These are phyloP conservation scores for Paedocypris sp. DNA, from an alignment of 2,113 vertebrate genomes.

Conservation along the genomic window DNA sequence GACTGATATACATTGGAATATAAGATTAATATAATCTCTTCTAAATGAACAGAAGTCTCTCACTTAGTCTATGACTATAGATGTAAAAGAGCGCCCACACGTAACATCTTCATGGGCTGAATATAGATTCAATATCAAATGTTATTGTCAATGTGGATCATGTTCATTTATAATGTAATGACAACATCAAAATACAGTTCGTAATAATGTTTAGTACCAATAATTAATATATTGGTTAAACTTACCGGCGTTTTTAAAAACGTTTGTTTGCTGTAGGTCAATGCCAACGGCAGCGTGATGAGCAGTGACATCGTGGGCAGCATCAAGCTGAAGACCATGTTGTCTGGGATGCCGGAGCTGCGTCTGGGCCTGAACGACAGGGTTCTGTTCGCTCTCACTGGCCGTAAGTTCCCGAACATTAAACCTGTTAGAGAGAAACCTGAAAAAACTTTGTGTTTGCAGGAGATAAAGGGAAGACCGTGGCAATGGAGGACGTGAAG, in stretches of 20 bases:
- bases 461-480: conserved; percentile 83
- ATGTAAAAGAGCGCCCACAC: too few relatives aligned
- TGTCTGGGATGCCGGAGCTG: conserved; percentile 87
- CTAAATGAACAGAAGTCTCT: too few relatives aligned
- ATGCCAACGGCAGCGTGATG: conserved; percentile 76
- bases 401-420: conserved; percentile 62
- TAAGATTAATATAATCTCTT: too few relatives aligned
- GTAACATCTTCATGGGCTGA: too few relatives aligned
- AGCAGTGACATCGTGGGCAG: conserved; percentile 84
- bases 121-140: too few relatives aligned
- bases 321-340: conserved; percentile 82
- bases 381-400: conserved; percentile 79
- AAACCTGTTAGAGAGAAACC: not conserved
- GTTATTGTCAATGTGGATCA: too few relatives aligned
- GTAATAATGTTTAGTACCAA: too few relatives aligned
- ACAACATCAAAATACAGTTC: too few relatives aligned
- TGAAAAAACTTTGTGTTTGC: conserved; percentile 23
- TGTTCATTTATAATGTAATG: too few relatives aligned
- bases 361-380: conserved; percentile 81
- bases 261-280: conserved; percentile 63
- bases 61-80: too few relatives aligned
- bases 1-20: too few relatives aligned
- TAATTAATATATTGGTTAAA: too few relatives aligned
- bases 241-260: not conserved
- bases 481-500: conserved; percentile 87